A percentile compares a stretch with the other conserved stretches of the same genome.
These are phyloP conservation scores for Pterois miles DNA, from an alignment of 2,797 vertebrate genomes.

Conservation along the genomic window DNA sequence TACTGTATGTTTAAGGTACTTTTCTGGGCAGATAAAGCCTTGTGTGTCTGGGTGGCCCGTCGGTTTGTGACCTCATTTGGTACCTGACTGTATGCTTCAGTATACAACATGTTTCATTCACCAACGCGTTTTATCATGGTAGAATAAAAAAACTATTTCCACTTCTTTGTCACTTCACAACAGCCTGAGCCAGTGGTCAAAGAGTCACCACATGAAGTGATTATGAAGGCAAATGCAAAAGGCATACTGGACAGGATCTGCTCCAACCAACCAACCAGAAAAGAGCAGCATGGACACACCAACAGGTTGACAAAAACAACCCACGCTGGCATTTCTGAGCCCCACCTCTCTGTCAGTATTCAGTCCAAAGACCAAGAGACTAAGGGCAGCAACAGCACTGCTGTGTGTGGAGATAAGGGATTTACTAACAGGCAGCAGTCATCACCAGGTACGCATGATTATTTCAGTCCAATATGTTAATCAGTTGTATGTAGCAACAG, in stretches of 20 bases:
- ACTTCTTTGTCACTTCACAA: slow-evolving; percentile 41
- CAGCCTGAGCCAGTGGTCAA: slow-evolving; percentile 77
- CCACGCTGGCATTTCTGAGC: slow-evolving; percentile 36
- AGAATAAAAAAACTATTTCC: neutral
- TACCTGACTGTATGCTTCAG: neutral
- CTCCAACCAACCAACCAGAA: slow-evolving; percentile 69
- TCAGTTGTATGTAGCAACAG: too few relatives aligned
- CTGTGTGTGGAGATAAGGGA: slow-evolving; percentile 11
- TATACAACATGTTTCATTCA: neutral
- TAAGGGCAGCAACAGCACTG: slow-evolving; percentile 28
- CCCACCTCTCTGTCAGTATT: slow-evolving; percentile 5
- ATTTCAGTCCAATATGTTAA: neutral
- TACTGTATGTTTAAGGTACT: neutral
- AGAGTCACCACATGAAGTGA: slow-evolving; percentile 76
- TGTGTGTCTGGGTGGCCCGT: neutral
- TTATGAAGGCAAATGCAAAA: slow-evolving; percentile 83
- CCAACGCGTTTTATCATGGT: neutral
- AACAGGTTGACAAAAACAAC: slow-evolving; percentile 60
- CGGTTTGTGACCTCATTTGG: neutral
- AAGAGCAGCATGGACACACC: slow-evolving; percentile 51
- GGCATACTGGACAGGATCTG: slow-evolving; percentile 80
- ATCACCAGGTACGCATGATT: slow-evolving; percentile 49
- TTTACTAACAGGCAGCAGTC: slow-evolving; percentile 6
- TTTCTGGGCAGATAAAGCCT: neutral
- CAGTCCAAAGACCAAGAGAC: slow-evolving; percentile 50